Evolutionary conservation across 2,113 vertebrate species (phyloP).

Genomic region (Condylura cristata): DNA sequence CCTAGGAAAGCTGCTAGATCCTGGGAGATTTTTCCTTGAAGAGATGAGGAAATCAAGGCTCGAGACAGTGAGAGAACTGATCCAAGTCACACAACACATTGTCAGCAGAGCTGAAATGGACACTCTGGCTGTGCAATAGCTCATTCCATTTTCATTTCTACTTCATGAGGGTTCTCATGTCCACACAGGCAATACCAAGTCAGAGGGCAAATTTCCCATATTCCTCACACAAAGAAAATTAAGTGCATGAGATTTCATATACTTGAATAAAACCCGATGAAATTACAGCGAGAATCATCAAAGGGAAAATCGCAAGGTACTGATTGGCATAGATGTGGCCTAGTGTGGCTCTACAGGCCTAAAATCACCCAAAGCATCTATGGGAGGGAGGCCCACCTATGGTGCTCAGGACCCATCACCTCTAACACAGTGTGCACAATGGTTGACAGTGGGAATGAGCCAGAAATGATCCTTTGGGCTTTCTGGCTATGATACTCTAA

Average conservation of each 20-base stretch:
- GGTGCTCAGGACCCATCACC: background rate
- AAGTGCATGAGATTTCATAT: background rate
- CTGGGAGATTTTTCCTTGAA: background rate
- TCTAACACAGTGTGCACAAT: accelerated
- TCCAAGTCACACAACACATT: background rate
- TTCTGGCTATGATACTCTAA: background rate
- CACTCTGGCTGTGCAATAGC: background rate
- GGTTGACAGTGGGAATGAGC: background rate
- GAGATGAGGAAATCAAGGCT: background rate
- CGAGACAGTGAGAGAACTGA: background rate
- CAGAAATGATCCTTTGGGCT: background rate
- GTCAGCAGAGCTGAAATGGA: background rate
- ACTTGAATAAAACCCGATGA: constrained; percentile 9
- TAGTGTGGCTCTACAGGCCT: background rate
- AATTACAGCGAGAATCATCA: background rate
- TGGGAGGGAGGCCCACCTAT: background rate
- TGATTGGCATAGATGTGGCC: background rate
- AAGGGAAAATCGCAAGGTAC: background rate
- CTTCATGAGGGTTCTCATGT: background rate
- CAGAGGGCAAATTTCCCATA: background rate
- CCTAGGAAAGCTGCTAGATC: background rate
- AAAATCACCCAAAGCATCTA: background rate
- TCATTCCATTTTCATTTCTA: background rate
- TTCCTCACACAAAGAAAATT: constrained; percentile 34
- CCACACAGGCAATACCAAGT: background rate